A percentile compares a stretch with the other conserved stretches of the same genome.
Conservation (phyloP, 2,113 vertebrate species). For the Carassius carassius region DNA sequence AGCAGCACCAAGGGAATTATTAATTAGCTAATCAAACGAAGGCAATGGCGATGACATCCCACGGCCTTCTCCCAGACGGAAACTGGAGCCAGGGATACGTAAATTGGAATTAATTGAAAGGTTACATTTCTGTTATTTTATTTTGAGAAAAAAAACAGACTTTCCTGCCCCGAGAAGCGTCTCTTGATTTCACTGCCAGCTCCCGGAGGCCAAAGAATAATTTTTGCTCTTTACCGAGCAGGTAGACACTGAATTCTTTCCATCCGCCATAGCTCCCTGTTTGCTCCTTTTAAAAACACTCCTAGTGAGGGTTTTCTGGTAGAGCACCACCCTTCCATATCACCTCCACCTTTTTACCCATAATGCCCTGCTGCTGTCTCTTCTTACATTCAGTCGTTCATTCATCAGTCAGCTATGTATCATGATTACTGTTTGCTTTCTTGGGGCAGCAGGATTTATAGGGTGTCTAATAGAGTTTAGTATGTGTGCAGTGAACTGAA, state of each 20-base stretch:
- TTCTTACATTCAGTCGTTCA: constrained; percentile 35
- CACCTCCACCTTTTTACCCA: constrained; percentile 37
- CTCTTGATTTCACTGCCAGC: constrained; percentile 75
- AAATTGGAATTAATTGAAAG: constrained; percentile 87
- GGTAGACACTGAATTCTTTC: constrained; percentile 87
- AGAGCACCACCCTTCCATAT: background rate
- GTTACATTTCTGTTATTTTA: constrained; percentile 77
- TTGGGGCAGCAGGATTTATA: constrained; percentile 70
- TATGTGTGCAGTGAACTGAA: constrained; percentile 73
- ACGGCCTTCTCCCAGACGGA: constrained; percentile 64
- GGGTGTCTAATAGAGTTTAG: constrained; percentile 73
- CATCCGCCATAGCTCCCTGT: constrained; percentile 74
- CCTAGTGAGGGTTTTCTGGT: background rate
- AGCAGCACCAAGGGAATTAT: constrained; percentile 71
- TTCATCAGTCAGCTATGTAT: constrained; percentile 58
- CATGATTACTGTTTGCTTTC: constrained; percentile 64
- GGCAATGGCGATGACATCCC: constrained; percentile 65
- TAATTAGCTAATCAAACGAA: constrained; percentile 86
- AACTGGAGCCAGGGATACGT: constrained; percentile 82
- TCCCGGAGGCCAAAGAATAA: constrained; percentile 80
- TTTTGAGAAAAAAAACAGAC: constrained; percentile 90
- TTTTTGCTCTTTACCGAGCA: constrained; percentile 92
- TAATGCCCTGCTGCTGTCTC: background rate
- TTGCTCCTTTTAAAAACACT: constrained; percentile 28
- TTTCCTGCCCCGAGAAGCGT: constrained; percentile 68